Evolutionary conservation across 2,797 vertebrate species (phyloP), one percentile per base, ranked within the genome.

Genomic region (Triplophysa bombifrons): DNA sequence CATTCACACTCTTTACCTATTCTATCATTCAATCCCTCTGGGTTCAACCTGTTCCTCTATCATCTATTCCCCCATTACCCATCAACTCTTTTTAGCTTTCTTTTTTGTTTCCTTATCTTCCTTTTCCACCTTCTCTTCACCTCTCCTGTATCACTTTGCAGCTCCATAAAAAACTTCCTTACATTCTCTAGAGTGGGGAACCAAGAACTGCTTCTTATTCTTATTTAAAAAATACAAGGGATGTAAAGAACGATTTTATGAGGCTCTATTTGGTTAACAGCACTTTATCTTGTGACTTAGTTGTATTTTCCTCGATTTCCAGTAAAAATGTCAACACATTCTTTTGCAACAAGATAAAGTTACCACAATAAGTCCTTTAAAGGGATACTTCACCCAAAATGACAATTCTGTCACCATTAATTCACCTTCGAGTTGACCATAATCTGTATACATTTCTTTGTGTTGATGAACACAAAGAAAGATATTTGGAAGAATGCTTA

Each of bases 11-110:
- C 17, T 58, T 20, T 38, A 56, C 30, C 74, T 85, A 84, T 84
- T 74, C 81, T 80, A 79, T 55, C 20, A 53, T 30, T 14, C 9
- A 53, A 25, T 64, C 20, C 34, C 79, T 86, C 86, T 83, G 66
- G 76, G 82, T 78, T 67, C 20, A 2, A 14, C 61, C 74, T 66
- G 71, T 77, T 50, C 25, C 30, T 48, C 63, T 70, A 56, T 48
- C 81, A 41, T 16, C 34, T 72, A 9, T 25, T 70, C 68, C 55
- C 19, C 38, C 63, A 61, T 27, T 16, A 41, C 38, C 48, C 19
- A 55, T 55, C 30, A 46, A 30, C 55, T 67, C 22, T 67, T 11
- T 22, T 53, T 16, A 9, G 10, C 17, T 13, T 87, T 75, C 83
- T 70, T 71, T 71, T 77, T 58, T 72, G 25, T 27, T 12, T 48